These are phyloP conservation scores for Oscheius myriophilus DNA, from an alignment of 2,888 invertebrate genomes.

Conservation along the genomic window DNA sequence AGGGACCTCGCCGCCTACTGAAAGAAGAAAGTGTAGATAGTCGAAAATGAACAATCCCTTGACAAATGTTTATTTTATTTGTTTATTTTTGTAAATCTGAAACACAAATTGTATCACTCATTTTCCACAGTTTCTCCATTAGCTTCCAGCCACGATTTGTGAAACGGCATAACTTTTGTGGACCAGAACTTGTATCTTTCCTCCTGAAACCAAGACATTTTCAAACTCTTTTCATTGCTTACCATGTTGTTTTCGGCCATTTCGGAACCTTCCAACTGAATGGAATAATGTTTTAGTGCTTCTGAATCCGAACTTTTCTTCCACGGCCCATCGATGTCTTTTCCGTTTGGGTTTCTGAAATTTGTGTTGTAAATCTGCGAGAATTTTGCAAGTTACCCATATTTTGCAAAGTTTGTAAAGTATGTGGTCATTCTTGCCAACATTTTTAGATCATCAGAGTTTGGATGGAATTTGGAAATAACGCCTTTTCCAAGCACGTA, in stretches of 20 bases:
- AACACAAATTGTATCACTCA: no score
- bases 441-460: slow-evolving; percentile 50
- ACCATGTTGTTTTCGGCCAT: slow-evolving; percentile 21
- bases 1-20: no score
- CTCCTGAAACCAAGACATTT: slow-evolving; percentile 1
- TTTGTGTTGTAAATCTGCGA: background rate
- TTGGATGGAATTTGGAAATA: slow-evolving; percentile 52
- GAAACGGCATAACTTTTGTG: background rate
- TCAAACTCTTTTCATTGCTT: background rate
- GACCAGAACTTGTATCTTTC: slow-evolving; percentile 13
- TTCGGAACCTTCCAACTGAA: background rate
- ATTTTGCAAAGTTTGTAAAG: slow-evolving; percentile 60
- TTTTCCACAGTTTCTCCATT: no score
- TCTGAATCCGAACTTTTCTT: background rate
- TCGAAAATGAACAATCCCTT: no score
- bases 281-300: slow-evolving; percentile 3
- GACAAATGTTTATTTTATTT: no score
- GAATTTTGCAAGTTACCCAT: slow-evolving; percentile 35
- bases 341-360: slow-evolving; percentile 23
- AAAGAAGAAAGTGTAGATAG: no score
- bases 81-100: no score
- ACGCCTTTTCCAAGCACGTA: slow-evolving; percentile 57
- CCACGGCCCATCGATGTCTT: slow-evolving; percentile 7
- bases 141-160: no score
- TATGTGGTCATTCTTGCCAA: slow-evolving; percentile 55